Base-by-base conservation (phyloP, 2,888 invertebrate genomes). In the Dasysyrphus tricinctus region DNA sequence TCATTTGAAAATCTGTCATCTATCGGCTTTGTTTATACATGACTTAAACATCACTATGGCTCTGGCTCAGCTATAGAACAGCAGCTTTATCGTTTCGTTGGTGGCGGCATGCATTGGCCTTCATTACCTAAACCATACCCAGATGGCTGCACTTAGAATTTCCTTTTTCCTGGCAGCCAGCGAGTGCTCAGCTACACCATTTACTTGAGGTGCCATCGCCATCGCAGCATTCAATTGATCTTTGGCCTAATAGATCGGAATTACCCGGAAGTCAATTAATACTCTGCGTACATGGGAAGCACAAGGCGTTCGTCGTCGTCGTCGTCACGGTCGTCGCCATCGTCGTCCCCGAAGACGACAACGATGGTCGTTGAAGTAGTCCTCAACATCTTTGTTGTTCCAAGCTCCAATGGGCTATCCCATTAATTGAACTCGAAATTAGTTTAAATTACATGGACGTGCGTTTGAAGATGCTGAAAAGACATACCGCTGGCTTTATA, bases 221-320 rank as follows among this genome's bases (percentile, higher is more conserved):
- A 84, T 67, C 70, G 75, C 57, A 42, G 65, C n/a, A 70, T 51
- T 73, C 65, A 54, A 84, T 75, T 76, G 84, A 84, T 84, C 57
- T 76, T 67, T 65, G 76, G 59, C 72, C 76, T 80, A 84, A 84
- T 84, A 72, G 80, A 80, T 76, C 47, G 84, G 80, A 76, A 80
- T 84, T 80, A 80, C 80, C 84, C 80, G 84, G 84, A 84, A 84
- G 73, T 84, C 84, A 84, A 80, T 80, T 76, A 76, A 54, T 63
- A 47, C 59, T 19, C 39, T 57, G 63, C 73, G 69, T 72, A 24
- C 61, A 79, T 75, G 61, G 63, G 49, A 74, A 49, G 49, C 49
- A 19, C 70, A 51, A 56, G 69, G 51, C 77, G 51, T 16, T 57
- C 47, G 37, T 29, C 7, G 1, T 34, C 5, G 32, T 16, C 73